A percentile compares a stretch with the other conserved stretches of the same genome.
Conservation (phyloP, 2,888 invertebrate species). For the Perithous albicinctus region DNA sequence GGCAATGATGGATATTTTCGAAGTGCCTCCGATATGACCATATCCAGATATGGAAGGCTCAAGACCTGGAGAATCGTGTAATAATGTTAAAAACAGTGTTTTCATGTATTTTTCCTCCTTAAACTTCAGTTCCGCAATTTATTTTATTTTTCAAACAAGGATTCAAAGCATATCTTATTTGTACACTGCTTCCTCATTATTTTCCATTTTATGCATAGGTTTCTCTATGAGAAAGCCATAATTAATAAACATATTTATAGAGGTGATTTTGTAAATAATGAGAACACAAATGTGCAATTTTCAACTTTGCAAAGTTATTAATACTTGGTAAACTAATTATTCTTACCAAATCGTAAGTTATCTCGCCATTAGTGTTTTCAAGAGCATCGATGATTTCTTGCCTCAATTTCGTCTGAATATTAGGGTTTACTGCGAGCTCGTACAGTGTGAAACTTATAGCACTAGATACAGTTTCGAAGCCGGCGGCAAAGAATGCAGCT, state of each 20-base stretch:
- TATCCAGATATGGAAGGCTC: slow-evolving; percentile 76
- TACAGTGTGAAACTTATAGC: slow-evolving; percentile 74
- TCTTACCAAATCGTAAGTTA: slow-evolving; percentile 75
- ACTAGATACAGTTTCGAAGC: slow-evolving; percentile 79
- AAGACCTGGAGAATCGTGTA: slow-evolving; percentile 58
- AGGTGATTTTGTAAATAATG: too few species aligned
- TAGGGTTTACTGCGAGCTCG: slow-evolving; percentile 74
- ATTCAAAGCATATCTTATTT: too few species aligned
- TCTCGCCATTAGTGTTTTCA: slow-evolving; percentile 69
- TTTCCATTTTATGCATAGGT: too few species aligned
- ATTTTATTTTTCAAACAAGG: neutral
- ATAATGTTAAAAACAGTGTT: neutral
- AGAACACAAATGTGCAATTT: too few species aligned
- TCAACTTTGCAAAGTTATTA: too few species aligned
- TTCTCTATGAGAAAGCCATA: too few species aligned
- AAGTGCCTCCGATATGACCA: slow-evolving; percentile 82
- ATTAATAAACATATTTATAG: too few species aligned
- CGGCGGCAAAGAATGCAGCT: slow-evolving; percentile 76
- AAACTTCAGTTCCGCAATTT: too few species aligned
- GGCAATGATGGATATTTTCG: slow-evolving; percentile 82
- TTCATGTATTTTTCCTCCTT: too few species aligned
- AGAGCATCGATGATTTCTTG: slow-evolving; percentile 73
- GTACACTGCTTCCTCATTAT: too few species aligned
- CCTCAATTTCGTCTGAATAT: slow-evolving; percentile 74
- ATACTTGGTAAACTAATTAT: too few species aligned